Evolutionary conservation across 2,113 vertebrate species (phyloP).

Genomic region (Oreocharis arfaki): DNA sequence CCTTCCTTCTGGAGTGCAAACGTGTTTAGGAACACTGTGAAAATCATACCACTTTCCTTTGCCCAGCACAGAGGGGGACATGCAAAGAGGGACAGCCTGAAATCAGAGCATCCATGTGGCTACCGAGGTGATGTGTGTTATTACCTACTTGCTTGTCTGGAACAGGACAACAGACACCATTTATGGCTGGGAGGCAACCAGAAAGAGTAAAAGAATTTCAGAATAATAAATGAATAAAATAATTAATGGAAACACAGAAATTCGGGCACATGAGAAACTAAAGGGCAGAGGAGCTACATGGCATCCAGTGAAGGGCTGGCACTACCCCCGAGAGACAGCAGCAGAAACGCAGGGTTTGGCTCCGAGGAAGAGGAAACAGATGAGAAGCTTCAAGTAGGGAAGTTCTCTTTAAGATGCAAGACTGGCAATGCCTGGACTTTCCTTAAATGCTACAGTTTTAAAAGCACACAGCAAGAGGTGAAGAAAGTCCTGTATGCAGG

Average conservation of each 20-base stretch:
- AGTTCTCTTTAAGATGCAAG: background rate
- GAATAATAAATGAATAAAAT: background rate
- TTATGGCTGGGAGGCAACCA: background rate
- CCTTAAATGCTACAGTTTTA: background rate
- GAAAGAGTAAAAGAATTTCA: background rate
- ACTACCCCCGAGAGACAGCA: background rate
- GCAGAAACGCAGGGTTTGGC: background rate
- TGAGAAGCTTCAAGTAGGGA: background rate
- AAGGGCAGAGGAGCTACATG: background rate
- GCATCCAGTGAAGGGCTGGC: background rate
- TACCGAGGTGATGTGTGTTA: background rate
- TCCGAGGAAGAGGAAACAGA: background rate
- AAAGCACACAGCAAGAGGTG: background rate
- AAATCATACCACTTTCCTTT: background rate
- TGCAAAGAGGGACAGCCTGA: background rate
- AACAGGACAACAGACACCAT: background rate
- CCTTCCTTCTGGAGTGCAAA: background rate
- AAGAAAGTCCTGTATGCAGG: background rate
- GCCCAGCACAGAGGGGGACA: background rate
- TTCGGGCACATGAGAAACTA: fast-evolving
- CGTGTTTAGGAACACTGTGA: background rate
- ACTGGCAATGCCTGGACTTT: background rate
- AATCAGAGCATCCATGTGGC: background rate
- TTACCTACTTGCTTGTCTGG: background rate
- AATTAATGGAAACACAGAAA: background rate